A percentile compares a stretch with the other conserved stretches of the same genome.
phyloP scores from a whole-genome alignment of 1,140 invertebrate genomes.

The Aricia agestis region DNA sequence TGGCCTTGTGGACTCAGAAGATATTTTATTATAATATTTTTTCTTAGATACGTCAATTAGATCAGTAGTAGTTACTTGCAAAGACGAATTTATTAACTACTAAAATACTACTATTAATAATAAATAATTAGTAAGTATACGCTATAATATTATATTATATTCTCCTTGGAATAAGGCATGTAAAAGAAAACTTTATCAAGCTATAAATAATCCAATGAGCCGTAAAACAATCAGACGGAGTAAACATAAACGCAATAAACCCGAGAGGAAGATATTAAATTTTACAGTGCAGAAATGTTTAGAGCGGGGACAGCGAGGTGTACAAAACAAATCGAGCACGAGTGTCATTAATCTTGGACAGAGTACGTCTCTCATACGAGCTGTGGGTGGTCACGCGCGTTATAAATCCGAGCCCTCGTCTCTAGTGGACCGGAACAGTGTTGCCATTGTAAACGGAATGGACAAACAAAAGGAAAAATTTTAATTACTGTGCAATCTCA shows the following conservation, averaged over 20 bases:
- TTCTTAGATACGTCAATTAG: too few species aligned
- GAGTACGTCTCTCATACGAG: slow-evolving; percentile 15
- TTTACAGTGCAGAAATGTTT: slow-evolving; percentile 6
- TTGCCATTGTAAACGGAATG: background rate
- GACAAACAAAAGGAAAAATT: background rate
- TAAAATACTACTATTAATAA: too few species aligned
- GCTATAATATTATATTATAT: too few species aligned
- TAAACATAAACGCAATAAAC: background rate
- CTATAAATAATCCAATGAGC: too few species aligned
- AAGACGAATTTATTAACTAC: too few species aligned
- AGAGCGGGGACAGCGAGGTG: slow-evolving; percentile 6
- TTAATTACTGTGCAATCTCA: background rate
- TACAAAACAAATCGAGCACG: slow-evolving; percentile 15
- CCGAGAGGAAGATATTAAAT: background rate
- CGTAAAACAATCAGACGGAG: background rate
- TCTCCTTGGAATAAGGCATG: too few species aligned
- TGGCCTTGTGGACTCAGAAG: too few species aligned
- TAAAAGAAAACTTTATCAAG: too few species aligned
- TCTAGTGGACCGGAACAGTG: slow-evolving; percentile 5
- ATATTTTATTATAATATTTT: too few species aligned
- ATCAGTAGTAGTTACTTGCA: too few species aligned
- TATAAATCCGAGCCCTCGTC: slow-evolving; percentile 10
- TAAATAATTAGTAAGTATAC: too few species aligned
- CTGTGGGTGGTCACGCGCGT: slow-evolving; percentile 14
- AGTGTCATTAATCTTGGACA: slow-evolving; percentile 16